Evolutionary conservation across 2,888 invertebrate genomes (phyloP).

Genomic region (Calameuta filiformis): DNA sequence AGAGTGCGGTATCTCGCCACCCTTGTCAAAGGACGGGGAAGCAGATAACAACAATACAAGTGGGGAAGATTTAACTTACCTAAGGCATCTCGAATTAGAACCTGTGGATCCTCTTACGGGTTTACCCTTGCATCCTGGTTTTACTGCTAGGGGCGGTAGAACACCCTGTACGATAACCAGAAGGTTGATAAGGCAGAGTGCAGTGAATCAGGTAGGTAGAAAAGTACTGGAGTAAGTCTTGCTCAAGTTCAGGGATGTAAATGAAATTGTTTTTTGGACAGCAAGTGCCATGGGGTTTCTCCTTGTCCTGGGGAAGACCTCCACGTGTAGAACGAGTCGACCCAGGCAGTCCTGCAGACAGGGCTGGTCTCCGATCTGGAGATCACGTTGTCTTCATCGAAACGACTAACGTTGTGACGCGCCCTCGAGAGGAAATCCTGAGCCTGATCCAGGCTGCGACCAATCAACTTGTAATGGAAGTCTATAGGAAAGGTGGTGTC

Average conservation of each 20-base stretch:
- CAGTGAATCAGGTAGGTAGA: conserved; percentile 45
- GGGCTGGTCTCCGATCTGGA: conserved; percentile 84
- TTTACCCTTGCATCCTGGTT: conserved; percentile 64
- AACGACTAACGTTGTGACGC: conserved; percentile 86
- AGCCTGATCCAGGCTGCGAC: conserved; percentile 72
- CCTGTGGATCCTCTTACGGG: conserved; percentile 76
- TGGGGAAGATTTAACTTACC: conserved; percentile 65
- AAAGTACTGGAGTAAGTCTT: conserved; percentile 30
- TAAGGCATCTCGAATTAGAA: conserved; percentile 82
- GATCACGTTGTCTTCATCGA: conserved; percentile 92
- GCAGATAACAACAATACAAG: conserved; percentile 62
- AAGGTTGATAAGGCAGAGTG: conserved; percentile 65
- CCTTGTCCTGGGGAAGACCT: conserved; percentile 90
- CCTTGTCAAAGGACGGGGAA: conserved; percentile 57
- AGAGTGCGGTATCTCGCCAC: conserved; percentile 59
- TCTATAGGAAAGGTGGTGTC: conserved; percentile 57
- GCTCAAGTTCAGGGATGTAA: neutral
- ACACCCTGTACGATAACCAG: conserved; percentile 88
- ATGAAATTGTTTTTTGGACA: conserved; percentile 11
- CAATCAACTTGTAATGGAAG: conserved; percentile 58
- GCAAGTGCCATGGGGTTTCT: conserved; percentile 74
- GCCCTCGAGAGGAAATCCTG: conserved; percentile 76
- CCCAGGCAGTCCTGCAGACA: conserved; percentile 82
- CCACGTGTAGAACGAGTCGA: conserved; percentile 88
- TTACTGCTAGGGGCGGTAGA: conserved; percentile 73